These are phyloP conservation scores for Scarus forsteni DNA, from an alignment of 2,797 vertebrate genomes.

Conservation along the genomic window DNA sequence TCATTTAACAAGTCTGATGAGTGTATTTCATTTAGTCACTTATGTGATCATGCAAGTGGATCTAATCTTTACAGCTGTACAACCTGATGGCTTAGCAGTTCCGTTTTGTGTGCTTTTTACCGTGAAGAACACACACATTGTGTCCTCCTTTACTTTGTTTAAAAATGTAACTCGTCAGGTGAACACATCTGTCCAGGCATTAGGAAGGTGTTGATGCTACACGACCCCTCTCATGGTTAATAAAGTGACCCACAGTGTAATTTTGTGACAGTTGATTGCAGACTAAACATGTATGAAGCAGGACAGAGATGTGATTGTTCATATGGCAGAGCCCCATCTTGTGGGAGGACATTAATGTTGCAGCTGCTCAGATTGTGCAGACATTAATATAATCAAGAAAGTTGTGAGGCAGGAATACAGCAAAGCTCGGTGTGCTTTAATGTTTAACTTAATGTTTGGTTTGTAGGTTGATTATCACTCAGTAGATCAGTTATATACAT, in stretches of 20 bases:
- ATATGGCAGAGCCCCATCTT: constrained; percentile 72
- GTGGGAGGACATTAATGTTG: constrained; percentile 59
- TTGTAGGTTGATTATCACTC: no score
- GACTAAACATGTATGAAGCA: neutral
- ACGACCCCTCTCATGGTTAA: neutral
- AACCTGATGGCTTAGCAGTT: constrained; percentile 4
- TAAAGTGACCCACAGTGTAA: neutral
- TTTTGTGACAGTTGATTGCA: constrained; percentile 10
- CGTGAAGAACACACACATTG: neutral
- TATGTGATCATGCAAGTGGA: neutral
- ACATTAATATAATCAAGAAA: neutral
- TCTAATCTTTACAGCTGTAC: constrained; percentile 20
- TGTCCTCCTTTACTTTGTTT: no score
- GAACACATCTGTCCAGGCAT: neutral
- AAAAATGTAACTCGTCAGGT: neutral
- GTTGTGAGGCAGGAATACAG: no score
- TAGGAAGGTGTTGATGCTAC: neutral
- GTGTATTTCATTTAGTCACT: neutral
- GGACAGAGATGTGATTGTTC: constrained; percentile 18
- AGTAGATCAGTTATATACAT: no score
- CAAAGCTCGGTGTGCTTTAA: neutral
- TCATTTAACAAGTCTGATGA: neutral
- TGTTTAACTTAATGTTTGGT: neutral
- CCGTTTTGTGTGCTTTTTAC: constrained; percentile 5
- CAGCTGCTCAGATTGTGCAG: constrained; percentile 25